phyloP scores from a whole-genome alignment of 2,113 vertebrate genomes.

The Ctenomys sociabilis region DNA sequence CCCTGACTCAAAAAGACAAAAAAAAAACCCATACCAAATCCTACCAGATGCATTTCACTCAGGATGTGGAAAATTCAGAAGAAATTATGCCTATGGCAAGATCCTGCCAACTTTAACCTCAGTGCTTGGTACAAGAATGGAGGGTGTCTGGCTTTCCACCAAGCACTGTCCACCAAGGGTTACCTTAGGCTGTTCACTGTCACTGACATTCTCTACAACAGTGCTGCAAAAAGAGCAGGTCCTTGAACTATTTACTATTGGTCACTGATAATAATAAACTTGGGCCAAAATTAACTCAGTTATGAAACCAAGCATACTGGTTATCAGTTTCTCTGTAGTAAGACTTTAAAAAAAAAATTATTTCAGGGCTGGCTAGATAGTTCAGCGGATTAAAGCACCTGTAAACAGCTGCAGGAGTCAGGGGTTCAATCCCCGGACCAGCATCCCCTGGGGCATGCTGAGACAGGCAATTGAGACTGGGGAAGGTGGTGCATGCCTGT shows the following conservation, averaged over 20 bases:
- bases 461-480: too few relatives aligned
- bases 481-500: too few relatives aligned
- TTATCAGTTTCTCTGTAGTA: neutral
- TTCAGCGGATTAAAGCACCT: too few relatives aligned
- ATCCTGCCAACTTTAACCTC: neutral
- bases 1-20: too few relatives aligned
- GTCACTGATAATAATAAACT: neutral
- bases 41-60: neutral
- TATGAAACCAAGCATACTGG: too few relatives aligned
- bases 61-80: neutral
- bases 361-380: too few relatives aligned
- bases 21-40: neutral
- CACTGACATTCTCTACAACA: neutral
- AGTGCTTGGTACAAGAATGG: neutral
- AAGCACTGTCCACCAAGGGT: neutral
- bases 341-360: too few relatives aligned
- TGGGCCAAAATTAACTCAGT: conserved; percentile 21
- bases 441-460: too few relatives aligned
- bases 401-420: too few relatives aligned
- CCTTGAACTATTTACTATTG: neutral
- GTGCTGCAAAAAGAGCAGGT: neutral
- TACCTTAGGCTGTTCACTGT: neutral
- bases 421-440: too few relatives aligned
- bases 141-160: neutral
- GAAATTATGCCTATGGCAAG: neutral